Conservation (phyloP, 2,113 vertebrate species). For the Laticauda laticaudata region DNA sequence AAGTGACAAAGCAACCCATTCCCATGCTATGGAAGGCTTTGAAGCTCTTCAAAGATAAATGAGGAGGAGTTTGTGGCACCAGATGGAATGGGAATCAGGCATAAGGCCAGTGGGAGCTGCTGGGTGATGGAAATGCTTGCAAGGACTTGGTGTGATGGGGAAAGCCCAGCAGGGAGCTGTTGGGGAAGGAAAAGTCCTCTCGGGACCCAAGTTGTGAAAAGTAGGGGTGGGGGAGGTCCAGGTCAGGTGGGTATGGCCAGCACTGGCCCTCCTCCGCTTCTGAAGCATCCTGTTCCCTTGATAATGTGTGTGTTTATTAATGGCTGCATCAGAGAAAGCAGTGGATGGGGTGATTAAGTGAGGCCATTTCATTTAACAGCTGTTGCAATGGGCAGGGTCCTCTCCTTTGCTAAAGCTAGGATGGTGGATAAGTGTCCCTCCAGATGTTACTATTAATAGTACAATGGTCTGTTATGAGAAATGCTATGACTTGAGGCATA, state of each 20-base stretch:
- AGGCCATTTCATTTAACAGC: background rate
- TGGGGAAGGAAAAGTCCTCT: background rate
- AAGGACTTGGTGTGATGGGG: too few species aligned
- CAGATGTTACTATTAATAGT: background rate
- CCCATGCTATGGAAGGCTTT: background rate
- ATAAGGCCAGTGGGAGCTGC: background rate
- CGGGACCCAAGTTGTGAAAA: background rate
- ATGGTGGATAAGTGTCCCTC: background rate
- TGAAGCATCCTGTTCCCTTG: background rate
- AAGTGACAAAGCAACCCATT: background rate
- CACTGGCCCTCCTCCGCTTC: background rate
- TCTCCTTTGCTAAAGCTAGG: background rate
- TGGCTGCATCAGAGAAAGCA: background rate
- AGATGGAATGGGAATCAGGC: background rate
- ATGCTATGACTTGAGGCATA: background rate
- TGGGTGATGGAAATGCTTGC: too few species aligned
- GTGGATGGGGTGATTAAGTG: background rate
- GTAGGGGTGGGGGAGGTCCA: background rate
- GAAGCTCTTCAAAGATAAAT: background rate
- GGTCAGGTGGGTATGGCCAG: background rate
- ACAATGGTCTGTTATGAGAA: background rate
- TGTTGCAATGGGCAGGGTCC: background rate
- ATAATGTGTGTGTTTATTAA: background rate
- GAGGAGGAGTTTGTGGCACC: background rate
- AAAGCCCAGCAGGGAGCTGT: background rate